A percentile compares a stretch with the other conserved stretches of the same genome.
Conservation (phyloP, 2,797 vertebrate genomes). For the Urophycis tenuis region DNA sequence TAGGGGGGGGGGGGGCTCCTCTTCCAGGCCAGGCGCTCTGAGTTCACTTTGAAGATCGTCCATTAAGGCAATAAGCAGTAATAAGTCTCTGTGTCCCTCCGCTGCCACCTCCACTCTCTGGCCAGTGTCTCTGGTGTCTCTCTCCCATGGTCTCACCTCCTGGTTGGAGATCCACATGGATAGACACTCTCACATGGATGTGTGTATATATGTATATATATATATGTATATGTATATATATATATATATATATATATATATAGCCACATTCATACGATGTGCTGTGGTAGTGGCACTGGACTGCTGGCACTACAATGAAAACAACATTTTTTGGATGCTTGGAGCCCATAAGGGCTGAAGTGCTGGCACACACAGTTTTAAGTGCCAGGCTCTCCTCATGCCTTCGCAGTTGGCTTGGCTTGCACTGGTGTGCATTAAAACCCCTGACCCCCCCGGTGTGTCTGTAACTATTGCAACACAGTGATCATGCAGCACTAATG, state of each 20-base stretch:
- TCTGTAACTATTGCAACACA: neutral
- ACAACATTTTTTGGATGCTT: neutral
- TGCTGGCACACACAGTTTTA: neutral
- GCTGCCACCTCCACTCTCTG: conserved; percentile 57
- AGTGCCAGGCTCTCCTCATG: neutral
- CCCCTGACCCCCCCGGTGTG: neutral
- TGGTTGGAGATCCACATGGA: conserved; percentile 4
- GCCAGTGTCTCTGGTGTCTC: conserved; percentile 47
- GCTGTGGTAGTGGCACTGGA: neutral
- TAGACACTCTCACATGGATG: neutral
- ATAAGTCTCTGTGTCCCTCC: conserved; percentile 50
- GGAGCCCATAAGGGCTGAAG: neutral
- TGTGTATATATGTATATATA: too few species aligned
- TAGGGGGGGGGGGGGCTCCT: conserved; percentile 52
- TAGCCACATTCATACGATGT: neutral
- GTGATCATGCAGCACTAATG: neutral
- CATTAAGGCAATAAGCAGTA: conserved; percentile 65
- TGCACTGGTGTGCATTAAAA: neutral
- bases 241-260: neutral
- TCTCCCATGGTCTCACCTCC: conserved; percentile 63
- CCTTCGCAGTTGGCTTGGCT: neutral
- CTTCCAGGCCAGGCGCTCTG: conserved; percentile 57
- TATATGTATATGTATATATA: too few species aligned
- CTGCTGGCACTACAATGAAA: neutral
- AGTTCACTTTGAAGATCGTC: conserved; percentile 62